Evolutionary conservation across 2,797 vertebrate species (phyloP).

Genomic region (Sebastiscus tertius): DNA sequence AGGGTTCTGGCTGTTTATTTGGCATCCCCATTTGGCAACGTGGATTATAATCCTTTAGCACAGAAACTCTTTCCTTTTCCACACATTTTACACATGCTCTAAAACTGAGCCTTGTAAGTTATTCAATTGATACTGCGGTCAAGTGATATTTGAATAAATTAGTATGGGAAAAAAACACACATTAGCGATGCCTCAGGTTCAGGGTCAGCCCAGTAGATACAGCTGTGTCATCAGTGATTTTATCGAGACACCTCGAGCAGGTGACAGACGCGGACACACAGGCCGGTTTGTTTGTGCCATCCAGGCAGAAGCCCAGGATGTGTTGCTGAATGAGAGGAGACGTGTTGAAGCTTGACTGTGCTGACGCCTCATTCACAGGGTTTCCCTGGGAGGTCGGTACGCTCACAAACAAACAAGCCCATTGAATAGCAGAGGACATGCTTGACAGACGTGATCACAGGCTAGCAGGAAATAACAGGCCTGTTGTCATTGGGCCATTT

Average conservation of each 20-base stretch:
- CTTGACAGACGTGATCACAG: conserved; percentile 57
- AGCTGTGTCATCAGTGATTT: conserved; percentile 58
- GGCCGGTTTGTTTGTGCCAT: conserved; percentile 41
- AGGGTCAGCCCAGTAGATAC: conserved; percentile 48
- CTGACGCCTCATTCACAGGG: conserved; percentile 63
- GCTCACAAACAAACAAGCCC: conserved; percentile 66
- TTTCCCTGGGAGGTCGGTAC: conserved; percentile 60
- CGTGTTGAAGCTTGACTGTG: conserved; percentile 78
- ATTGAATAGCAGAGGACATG: conserved; percentile 48
- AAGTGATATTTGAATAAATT: conserved; percentile 1
- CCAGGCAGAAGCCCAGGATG: conserved; percentile 45
- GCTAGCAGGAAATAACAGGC: conserved; percentile 53
- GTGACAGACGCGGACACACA: conserved; percentile 63
- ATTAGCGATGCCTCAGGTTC: conserved; percentile 1
- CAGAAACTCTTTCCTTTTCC: background rate
- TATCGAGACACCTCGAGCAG: conserved; percentile 46
- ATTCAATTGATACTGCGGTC: background rate
- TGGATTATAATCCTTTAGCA: conserved; percentile 11
- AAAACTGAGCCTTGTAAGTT: background rate
- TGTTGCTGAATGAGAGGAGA: conserved; percentile 67
- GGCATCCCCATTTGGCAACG: background rate
- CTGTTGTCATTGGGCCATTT: conserved; percentile 32
- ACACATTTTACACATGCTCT: conserved; percentile 5
- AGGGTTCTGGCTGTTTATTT: conserved; percentile 43
- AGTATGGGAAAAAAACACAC: background rate